Evolutionary conservation across 92 coral and sea anemone species (phyloP).

Genomic region (Epizoanthus stellaris): DNA sequence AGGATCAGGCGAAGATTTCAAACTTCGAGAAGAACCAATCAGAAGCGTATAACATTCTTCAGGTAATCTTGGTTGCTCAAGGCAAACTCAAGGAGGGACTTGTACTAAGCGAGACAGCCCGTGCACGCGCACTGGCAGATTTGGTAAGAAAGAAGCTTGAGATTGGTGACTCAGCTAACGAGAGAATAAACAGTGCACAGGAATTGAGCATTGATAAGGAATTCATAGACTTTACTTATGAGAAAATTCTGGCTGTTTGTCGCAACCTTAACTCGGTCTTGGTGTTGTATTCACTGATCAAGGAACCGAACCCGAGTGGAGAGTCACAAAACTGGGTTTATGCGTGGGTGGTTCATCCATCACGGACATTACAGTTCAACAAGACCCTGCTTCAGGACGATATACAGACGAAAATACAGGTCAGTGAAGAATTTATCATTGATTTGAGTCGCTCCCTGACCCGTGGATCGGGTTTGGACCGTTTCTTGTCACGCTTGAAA

Average conservation of each 20-base stretch:
- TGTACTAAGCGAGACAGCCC: slow-evolving; percentile 55
- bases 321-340: slow-evolving; percentile 44
- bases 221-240: slow-evolving; percentile 46
- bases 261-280: slow-evolving; percentile 44
- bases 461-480: slow-evolving; percentile 6
- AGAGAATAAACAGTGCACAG: neutral
- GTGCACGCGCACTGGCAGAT: slow-evolving; percentile 65
- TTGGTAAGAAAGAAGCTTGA: slow-evolving; percentile 44
- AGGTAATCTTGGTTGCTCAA: slow-evolving; percentile 57
- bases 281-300: slow-evolving; percentile 64
- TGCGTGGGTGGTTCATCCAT: slow-evolving; percentile 54
- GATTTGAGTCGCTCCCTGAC: slow-evolving; percentile 50
- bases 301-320: slow-evolving; percentile 45
- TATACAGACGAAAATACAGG: slow-evolving; percentile 46
- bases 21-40: slow-evolving; percentile 74
- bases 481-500: slow-evolving; percentile 14
- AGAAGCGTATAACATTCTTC: slow-evolving; percentile 66
- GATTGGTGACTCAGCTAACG: neutral
- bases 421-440: slow-evolving; percentile 45
- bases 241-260: slow-evolving; percentile 44
- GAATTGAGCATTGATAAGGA: slow-evolving; percentile 23
- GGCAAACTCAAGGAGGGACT: slow-evolving; percentile 64
- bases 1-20: slow-evolving; percentile 66
- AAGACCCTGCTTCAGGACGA: slow-evolving; percentile 41
- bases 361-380: slow-evolving; percentile 54